A percentile compares a stretch with the other conserved stretches of the same genome.
phyloP scores from a whole-genome alignment of 2,113 vertebrate species.

The Atherinomorus stipes region DNA sequence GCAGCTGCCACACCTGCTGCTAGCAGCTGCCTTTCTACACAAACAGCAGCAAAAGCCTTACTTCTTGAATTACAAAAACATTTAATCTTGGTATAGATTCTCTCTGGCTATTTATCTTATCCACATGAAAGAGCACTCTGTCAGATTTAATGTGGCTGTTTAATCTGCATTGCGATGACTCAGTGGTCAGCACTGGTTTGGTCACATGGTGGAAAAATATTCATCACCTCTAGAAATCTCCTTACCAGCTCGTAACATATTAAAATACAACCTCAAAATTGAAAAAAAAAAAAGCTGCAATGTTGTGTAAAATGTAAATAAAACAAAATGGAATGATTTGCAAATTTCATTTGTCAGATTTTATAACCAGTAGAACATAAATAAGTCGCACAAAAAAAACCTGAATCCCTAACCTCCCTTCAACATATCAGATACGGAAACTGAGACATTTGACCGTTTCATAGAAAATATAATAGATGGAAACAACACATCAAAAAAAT shows the following conservation, averaged over 20 bases:
- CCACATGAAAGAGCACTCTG: constrained; percentile 1
- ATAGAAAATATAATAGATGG: no score
- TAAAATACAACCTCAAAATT: no score
- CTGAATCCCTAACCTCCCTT: no score
- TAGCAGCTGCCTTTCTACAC: constrained; percentile 56
- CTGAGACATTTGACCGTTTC: no score
- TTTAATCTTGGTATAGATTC: constrained; percentile 21
- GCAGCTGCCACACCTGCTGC: constrained; percentile 71
- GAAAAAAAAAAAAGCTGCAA: no score
- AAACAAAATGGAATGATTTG: no score
- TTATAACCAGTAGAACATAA: no score
- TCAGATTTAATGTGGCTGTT: constrained; percentile 7
- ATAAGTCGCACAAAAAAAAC: no score
- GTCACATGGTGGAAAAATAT: not conserved
- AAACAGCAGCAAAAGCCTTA: constrained; percentile 11
- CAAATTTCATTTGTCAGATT: no score
- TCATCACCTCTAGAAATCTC: not conserved
- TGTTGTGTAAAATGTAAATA: no score
- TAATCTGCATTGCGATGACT: not conserved
- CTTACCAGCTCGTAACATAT: not conserved
- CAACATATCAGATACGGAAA: no score
- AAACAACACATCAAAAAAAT: no score
- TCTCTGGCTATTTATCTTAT: constrained; percentile 4
- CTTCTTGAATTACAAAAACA: constrained; percentile 54
- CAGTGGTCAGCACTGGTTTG: not conserved